Percentiles rank a stretch among this genome's conserved stretches.
phyloP scores from a whole-genome alignment of 2,888 invertebrate species.

The Thymelicus sylvestris region DNA sequence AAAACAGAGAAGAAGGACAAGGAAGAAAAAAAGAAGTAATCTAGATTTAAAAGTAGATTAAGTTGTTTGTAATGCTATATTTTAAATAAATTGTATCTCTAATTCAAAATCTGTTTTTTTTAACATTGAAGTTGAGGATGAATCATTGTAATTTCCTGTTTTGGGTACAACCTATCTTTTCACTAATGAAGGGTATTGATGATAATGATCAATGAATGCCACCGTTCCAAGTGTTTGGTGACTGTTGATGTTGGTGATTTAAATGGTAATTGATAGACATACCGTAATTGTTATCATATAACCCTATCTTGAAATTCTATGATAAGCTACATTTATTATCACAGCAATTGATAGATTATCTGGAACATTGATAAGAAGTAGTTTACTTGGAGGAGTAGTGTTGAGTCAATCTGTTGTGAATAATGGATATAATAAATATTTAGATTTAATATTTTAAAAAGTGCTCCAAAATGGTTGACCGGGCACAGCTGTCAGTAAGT shows the following conservation, averaged over 20 bases:
- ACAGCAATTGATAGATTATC: conserved; percentile 65
- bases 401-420: conserved; percentile 52
- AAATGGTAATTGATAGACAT: conserved; percentile 34
- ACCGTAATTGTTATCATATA: conserved; percentile 39
- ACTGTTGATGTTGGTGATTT: conserved; percentile 21
- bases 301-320: conserved; percentile 61
- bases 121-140: neutral
- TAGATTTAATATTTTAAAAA: conserved; percentile 57
- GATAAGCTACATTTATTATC: conserved; percentile 62
- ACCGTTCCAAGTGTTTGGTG: neutral
- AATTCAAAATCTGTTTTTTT: conserved; percentile 49
- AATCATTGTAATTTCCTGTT: neutral
- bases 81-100: conserved; percentile 79
- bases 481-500: conserved; percentile 72
- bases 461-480: conserved; percentile 64
- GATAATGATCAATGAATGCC: neutral
- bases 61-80: conserved; percentile 78
- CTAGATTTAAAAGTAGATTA: conserved; percentile 64
- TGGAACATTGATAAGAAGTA: conserved; percentile 63
- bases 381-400: conserved; percentile 52
- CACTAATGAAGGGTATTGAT: neutral
- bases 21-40: conserved; percentile 86
- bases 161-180: neutral
- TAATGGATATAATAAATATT: conserved; percentile 45
- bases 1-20: conserved; percentile 87